phyloP scores from a whole-genome alignment of 2,113 vertebrate genomes.

The Siniperca chuatsi region DNA sequence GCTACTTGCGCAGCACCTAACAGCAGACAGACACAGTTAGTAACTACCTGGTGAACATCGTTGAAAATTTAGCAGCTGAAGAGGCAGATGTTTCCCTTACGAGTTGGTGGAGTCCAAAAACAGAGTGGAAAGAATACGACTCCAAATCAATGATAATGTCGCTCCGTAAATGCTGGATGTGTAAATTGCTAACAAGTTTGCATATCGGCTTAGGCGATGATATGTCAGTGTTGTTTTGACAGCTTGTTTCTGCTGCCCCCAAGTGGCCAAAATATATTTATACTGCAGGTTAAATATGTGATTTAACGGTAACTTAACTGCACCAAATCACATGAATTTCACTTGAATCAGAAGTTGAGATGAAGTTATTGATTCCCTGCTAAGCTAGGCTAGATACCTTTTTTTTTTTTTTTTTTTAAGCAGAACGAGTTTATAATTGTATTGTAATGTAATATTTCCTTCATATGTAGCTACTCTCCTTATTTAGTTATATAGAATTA shows the following conservation, averaged over 20 bases:
- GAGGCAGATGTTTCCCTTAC: neutral
- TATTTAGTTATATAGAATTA: neutral
- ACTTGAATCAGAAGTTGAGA: neutral
- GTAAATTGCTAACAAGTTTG: neutral
- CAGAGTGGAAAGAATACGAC: neutral
- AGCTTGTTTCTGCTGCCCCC: neutral
- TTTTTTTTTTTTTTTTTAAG: neutral
- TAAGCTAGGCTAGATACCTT: neutral
- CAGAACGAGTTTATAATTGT: neutral
- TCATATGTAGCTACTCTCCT: neutral
- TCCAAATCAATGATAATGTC: neutral
- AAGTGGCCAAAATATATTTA: neutral
- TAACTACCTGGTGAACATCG: neutral
- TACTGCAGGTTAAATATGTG: neutral
- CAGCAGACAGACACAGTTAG: neutral
- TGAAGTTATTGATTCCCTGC: neutral
- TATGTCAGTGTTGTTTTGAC: neutral
- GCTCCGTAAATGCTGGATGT: neutral
- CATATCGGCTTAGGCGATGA: neutral
- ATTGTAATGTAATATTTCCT: neutral
- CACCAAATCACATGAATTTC: too few relatives aligned
- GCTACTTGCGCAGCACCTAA: neutral
- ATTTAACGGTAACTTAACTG: neutral
- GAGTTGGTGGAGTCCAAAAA: neutral
- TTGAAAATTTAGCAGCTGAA: neutral